Evolutionary conservation across 2,888 invertebrate genomes (phyloP).

Genomic region (Lochmaea crataegi): DNA sequence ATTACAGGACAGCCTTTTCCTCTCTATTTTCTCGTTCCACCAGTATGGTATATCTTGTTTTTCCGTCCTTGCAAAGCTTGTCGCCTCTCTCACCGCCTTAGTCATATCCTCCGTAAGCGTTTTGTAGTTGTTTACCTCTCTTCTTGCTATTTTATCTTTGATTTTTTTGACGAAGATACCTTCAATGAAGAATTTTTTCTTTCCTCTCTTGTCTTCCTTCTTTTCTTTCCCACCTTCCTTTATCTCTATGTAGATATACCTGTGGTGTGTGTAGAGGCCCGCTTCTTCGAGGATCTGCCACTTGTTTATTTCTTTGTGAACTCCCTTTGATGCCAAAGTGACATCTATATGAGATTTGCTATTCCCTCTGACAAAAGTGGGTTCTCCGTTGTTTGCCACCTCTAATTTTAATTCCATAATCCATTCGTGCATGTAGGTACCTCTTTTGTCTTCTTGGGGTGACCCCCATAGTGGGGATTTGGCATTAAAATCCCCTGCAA

Average conservation of each 20-base stretch:
- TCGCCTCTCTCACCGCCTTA: too few species aligned
- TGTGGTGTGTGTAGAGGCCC: not conserved
- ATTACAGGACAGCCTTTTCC: slow-evolving; percentile 10
- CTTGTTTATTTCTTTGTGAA: not conserved
- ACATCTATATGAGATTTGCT: too few species aligned
- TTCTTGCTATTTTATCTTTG: too few species aligned
- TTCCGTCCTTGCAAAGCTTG: too few species aligned
- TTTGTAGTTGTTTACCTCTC: not conserved
- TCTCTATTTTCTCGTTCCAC: slow-evolving; percentile 12
- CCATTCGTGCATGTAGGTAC: slow-evolving; percentile 7
- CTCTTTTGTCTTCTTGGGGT: slow-evolving; percentile 2
- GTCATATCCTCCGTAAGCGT: too few species aligned
- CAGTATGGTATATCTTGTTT: not conserved
- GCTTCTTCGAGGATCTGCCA: not conserved
- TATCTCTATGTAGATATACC: slow-evolving; percentile 2
- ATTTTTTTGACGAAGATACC: too few species aligned
- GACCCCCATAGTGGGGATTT: slow-evolving; percentile 17
- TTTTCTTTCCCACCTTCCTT: not conserved
- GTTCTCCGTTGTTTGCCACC: slow-evolving; percentile 13
- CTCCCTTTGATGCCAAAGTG: too few species aligned
- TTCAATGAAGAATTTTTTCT: too few species aligned
- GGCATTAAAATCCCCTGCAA: too few species aligned
- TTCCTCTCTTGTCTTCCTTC: not conserved
- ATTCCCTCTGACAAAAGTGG: too few species aligned
- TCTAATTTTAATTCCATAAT: not conserved